Evolutionary conservation across 2,888 invertebrate genomes (phyloP), one percentile per base, ranked within the genome.

Genomic region (Habrosyne pyritoides): DNA sequence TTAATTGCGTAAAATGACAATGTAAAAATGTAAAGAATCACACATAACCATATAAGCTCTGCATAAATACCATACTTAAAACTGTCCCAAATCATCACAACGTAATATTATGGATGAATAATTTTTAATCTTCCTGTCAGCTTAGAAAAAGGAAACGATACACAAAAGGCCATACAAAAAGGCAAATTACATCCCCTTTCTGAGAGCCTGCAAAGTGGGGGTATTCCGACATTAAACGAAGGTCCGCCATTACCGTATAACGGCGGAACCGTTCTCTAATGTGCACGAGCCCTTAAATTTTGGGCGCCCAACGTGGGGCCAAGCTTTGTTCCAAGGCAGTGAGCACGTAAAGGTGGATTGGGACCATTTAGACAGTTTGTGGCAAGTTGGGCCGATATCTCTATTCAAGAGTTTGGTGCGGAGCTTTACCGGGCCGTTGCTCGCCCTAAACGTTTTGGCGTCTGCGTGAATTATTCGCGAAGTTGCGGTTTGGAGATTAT

Each of bases 341-440:
- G 61, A 64, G 56, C 67, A 66, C 57, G 55, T 68, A 64, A 64
- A 58, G 57, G 55, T 53, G 55, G 54, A 33, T 48, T 47, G 63
- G 64, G 63, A 60, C 56, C 53, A 57, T 50, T 50, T 50, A 50
- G 61, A 63, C 63, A 61, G 64, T 64, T 71, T 61, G 61, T 54
- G 61, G 60, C 66, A 67, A 64, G 49, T 69, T 69, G 57, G 54
- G 54, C 48, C 67, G 57, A 68, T 67, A 63, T 71, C 61, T 69
- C 58, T 36, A 67, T 71, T 71, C 66, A 58, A 46, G 61, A 56
- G 53, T 66, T 61, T 53, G 60, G 28, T 26, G 50, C 55, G 47
- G 54, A 66, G 69, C 63, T 65, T 57, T 61, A 55, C 28, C 60
- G 56, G 59, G 53, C 48, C 50, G 57, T 10, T 61, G 56, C 42